Base-by-base conservation (phyloP, 2,888 invertebrate genomes). In the Mimumesa dahlbomi region DNA sequence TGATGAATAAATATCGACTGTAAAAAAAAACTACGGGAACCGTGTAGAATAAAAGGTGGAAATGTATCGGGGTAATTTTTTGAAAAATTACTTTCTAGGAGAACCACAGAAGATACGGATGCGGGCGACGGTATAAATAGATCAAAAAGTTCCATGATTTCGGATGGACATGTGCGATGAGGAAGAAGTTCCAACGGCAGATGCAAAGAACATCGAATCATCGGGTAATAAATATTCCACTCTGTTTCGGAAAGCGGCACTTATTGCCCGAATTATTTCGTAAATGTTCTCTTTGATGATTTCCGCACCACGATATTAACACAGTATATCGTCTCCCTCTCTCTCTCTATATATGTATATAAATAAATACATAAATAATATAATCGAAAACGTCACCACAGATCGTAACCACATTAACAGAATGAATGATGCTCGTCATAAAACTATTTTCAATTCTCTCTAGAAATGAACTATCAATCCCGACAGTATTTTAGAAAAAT, bases 91-190 rank as follows among this genome's bases (percentile, higher is more conserved):
- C 6, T 46, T 29, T 46, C 29, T n/a, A 25, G 5, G 11, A 14
- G 16, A 18, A 40, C 14, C 16, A n/a, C n/a, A n/a, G 29, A 13
- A 16, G 11, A 29, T 9, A 29, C 29, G 31, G 11, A 2, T 29
- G 16, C 6, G 16, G n/a, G 46, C 29, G 16, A n/a, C 4, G 43
- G 43, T 45, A 45, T 34, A 49, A 49, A 49, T 49, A 49, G 49
- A 49, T 49, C 49, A 34, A 49, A 49, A 49, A 49, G 49, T 19
- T 9, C 34, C n/a, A 16, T 34, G 49, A 49, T 49, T n/a, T 48
- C 34, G 19, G 36, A 49, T 49, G 16, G 49, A 49, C 49, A 25
- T 19, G 13, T 19, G 31, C 14, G 49, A 49, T 14, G 49, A n/a
- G n/a, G n/a, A 49, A 34, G 18, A 49, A 34, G 19, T 19, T 22